phyloP scores from a whole-genome alignment of 2,113 vertebrate species.

The Microcebus jonahi region DNA sequence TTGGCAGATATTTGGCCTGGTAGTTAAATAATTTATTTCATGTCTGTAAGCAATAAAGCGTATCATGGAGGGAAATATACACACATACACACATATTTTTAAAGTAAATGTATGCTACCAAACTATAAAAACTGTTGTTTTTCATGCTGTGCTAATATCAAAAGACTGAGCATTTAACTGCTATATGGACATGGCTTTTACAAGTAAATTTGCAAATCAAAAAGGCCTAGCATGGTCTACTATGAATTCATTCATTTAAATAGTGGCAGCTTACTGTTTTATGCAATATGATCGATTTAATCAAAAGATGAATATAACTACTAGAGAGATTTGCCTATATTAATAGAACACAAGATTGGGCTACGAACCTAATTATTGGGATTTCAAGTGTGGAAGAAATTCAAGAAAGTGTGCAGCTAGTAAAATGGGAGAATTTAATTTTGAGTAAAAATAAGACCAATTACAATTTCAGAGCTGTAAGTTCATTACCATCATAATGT shows the following conservation, averaged over 20 bases:
- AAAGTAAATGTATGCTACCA: conserved; percentile 49
- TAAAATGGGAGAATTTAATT: conserved; percentile 55
- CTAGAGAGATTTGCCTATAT: conserved; percentile 45
- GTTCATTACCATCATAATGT: neutral
- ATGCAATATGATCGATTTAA: conserved; percentile 64
- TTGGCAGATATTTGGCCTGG: conserved; percentile 28
- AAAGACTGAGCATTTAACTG: conserved; percentile 65
- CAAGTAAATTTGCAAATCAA: conserved; percentile 69
- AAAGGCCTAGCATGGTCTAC: conserved; percentile 52
- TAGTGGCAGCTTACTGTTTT: conserved; percentile 40
- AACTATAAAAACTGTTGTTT: conserved; percentile 65
- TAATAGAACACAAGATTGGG: conserved; percentile 42
- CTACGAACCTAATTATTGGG: conserved; percentile 34
- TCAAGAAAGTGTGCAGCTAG: conserved; percentile 45
- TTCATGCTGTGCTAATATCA: conserved; percentile 68
- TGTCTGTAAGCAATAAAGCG: conserved; percentile 50
- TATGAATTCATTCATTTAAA: conserved; percentile 75
- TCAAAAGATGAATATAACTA: conserved; percentile 54
- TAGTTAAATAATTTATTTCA: conserved; percentile 58
- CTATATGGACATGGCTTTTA: conserved; percentile 43
- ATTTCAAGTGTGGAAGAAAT: conserved; percentile 14
- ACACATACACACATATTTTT: neutral
- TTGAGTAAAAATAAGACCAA: conserved; percentile 52
- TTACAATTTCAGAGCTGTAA: conserved; percentile 33
- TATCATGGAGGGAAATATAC: neutral